Base-by-base conservation (phyloP, 2,888 invertebrate species). In the Cephus spinipes region DNA sequence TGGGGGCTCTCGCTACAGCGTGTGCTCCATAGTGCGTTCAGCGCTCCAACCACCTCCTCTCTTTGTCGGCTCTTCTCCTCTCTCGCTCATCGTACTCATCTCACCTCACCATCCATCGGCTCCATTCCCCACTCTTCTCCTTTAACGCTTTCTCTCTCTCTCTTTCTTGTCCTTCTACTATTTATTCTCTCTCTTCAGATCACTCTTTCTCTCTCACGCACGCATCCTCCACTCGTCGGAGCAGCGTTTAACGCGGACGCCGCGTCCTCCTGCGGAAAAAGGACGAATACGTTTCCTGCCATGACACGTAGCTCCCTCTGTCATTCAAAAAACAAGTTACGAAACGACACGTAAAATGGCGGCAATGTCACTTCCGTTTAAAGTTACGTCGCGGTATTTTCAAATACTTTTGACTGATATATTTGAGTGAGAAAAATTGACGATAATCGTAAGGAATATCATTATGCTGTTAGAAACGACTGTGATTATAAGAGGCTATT, bases 1-100 rank as follows among this genome's bases (percentile, higher is more conserved):
- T 83, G 84, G 83, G 84, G 85, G 83, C 84, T 83, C 84, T 83
- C 84, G 84, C 81, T 86, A 85, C 83, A 86, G 85, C 86, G 85
- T 88, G 86, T 84, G 85, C 85, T 82, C 83, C 82, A 75, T 81
- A 80, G 81, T 73, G 77, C 81, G 79, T 84, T 55, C 55, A 31
- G 71, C 71, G 33, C 71, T 71, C 71, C 71, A 31, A 32, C 71
- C 71, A 33, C 71, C 30, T 31, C 23, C 55, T 55, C 71, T 31
- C 71, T 33, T 33, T 31, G 30, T 32, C 71, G 12, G 81, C 82
- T 69, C 76, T 74, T 78, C 68, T 69, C n/a, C 40, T n/a, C 76
- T 77, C 80, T 79, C 77, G 75, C 73, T 76, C 77, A 76, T 75
- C 55, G 68, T 69, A 35, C 73, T 73, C 81, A 79, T 82, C 81